Evolutionary conservation across 2,797 vertebrate genomes (phyloP), one percentile per base, ranked within the genome.

Genomic region (Todus mexicanus): DNA sequence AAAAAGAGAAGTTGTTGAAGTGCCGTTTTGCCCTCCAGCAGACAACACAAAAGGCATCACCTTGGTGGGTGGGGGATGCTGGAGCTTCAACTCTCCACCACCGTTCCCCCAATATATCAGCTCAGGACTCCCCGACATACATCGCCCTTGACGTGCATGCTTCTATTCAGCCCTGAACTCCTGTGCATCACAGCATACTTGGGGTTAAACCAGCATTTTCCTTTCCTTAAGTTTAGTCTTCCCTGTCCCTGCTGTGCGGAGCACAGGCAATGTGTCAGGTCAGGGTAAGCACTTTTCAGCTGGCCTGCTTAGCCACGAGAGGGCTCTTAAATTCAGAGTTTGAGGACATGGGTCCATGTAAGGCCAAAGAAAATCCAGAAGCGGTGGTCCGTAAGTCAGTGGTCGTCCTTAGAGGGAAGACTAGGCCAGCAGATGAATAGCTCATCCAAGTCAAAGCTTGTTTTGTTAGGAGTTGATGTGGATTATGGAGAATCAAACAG

Each of bases 71-170:
- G 48, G 27, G 22, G 10, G 29, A 17, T 60, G 53, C 18, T 79
- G 64, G 64, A 89, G 20, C 9, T 42, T 51, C 37, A 78, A 8
- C 18, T 18, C 27, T 74, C 15, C 22, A 13, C 17, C 1, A 3
- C 6, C 17, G 12, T 50, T 53, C 31, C 23, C 4, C 12, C 31
- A 12, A 0, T 29, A 23, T 60, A 21, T 65, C 1, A 0, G 19
- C 37, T 90, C 29, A 71, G 72, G 37, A 20, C 23, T 48, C 16
- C 20, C 3, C 10, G 5, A 7, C 0, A 0, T 70, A 22, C n/a
- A 26, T 42, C 42, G 38, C 42, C 37, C 35, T 42, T 80, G 51
- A 66, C 27, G 19, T 75, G 23, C 23, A 65, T 38, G 11, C 23
- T 65, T 20, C n/a, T 61, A 2, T 61, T 89, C 7, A 33, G 15